Conservation (phyloP, 1,140 invertebrate species). For the Drosophila ficusphila region DNA sequence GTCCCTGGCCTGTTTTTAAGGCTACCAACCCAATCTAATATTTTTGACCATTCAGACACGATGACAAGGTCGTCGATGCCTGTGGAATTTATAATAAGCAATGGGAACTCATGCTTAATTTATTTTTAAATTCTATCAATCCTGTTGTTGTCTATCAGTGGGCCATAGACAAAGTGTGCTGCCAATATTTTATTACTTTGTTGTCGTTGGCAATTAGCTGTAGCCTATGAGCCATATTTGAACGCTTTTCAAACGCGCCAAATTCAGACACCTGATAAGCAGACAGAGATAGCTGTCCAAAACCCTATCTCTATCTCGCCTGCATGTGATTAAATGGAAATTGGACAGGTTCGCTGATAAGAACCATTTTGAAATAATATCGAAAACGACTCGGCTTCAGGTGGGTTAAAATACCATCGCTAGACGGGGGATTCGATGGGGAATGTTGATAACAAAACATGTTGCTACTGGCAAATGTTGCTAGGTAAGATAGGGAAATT, state of each 20-base stretch:
- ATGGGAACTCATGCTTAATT: conserved; percentile 3
- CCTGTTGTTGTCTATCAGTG: conserved; percentile 15
- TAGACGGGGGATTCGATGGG: conserved; percentile 21
- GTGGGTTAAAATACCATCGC: conserved; percentile 31
- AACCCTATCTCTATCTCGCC: conserved; percentile 19
- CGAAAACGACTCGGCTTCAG: conserved; percentile 20
- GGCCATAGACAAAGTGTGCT: conserved; percentile 5
- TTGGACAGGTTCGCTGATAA: conserved; percentile 28
- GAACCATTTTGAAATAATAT: conserved; percentile 13
- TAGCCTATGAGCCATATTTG: conserved; percentile 18
- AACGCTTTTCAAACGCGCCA: conserved; percentile 34
- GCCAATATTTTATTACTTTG: conserved; percentile 44
- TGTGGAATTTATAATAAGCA: conserved; percentile 30
- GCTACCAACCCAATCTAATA: not conserved
- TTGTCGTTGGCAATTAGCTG: conserved; percentile 30
- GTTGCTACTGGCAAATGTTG: conserved; percentile 27
- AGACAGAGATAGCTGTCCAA: conserved; percentile 15
- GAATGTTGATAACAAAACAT: conserved; percentile 20
- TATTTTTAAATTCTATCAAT: conserved; percentile 37
- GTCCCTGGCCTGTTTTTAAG: conserved; percentile 33
- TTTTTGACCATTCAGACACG: conserved; percentile 35
- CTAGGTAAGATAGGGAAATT: not conserved
- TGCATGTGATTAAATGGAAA: conserved; percentile 5
- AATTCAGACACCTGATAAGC: conserved; percentile 36
- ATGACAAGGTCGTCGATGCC: conserved; percentile 42